Evolutionary conservation across 2,113 vertebrate genomes (phyloP), one percentile per base, ranked within the genome.

Genomic region (Tinamus guttatus): DNA sequence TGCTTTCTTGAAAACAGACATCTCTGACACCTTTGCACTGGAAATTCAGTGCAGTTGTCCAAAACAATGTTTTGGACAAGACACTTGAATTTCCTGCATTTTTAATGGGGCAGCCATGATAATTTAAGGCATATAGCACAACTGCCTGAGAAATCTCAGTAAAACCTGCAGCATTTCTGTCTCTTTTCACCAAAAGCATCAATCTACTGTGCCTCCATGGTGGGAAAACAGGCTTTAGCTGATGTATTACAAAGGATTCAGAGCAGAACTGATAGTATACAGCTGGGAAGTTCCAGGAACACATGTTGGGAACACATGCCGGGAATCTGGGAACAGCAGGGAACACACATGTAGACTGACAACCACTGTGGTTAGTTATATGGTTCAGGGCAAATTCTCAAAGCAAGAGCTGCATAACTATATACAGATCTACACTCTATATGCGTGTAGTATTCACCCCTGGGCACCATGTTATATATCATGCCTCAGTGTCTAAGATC

Each of bases 191-290:
- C 83, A 70, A 89, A 89, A 84, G n/a, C 93, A 91, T 93, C 83
- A 87, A 85, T 86, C 92, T 89, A 54, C 80, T 0, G 0, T 73
- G 83, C 70, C 90, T 94, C 67, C 90, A 74, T 74, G 92, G 93
- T 96, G 94, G 83, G 93, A 96, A 96, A 96, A 92, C 86, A 95
- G 74, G 52, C 74, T 95, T 79, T 80, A 92, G 73, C 94, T 94
- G 78, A 90, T 82, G 83, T 93, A 85, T 81, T 94, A 96, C 86
- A 96, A 92, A 94, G 86, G 74, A 89, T 85, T 90, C 90, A 63
- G 92, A 95, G 90, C 90, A 97, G 95, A 96, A 96, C 90, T 96
- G 95, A 96, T 94, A 92, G 88, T 20, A 92, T 95, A 87, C 96
- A 97, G 93, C 93, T 94, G 95, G 83, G 74, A 85, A 93, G 85